A percentile compares a stretch with the other conserved stretches of the same genome.
These are phyloP conservation scores for Chymomyza costata DNA, from an alignment of 1,140 invertebrate genomes.

Conservation along the genomic window DNA sequence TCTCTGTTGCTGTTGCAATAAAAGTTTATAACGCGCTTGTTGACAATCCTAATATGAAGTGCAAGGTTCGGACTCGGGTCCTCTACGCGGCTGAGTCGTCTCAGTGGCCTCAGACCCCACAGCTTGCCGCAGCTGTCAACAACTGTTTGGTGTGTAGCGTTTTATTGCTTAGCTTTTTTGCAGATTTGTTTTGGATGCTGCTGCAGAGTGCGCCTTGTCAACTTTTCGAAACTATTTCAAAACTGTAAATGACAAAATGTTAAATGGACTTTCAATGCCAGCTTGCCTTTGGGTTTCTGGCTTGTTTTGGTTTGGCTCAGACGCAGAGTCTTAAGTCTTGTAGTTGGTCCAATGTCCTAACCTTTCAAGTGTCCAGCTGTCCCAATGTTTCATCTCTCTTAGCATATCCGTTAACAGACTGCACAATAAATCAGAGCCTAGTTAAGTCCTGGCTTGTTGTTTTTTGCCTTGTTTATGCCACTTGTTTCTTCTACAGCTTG, in stretches of 20 bases:
- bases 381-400: constrained; percentile 22
- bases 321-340: not conserved
- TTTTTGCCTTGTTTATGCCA: constrained; percentile 71
- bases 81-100: too few relatives aligned
- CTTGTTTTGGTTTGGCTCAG: constrained; percentile 11
- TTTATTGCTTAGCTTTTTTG: constrained; percentile 50
- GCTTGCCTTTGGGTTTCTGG: constrained; percentile 7
- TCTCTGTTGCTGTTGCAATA: constrained; percentile 50
- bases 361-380: constrained; percentile 5
- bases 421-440: constrained; percentile 68
- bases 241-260: constrained; percentile 75
- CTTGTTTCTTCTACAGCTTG: too few relatives aligned
- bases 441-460: constrained; percentile 44
- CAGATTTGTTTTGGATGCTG: constrained; percentile 50
- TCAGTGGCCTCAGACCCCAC: not conserved
- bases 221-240: constrained; percentile 74
- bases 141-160: constrained; percentile 55
- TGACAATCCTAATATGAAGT: constrained; percentile 64
- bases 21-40: constrained; percentile 70
- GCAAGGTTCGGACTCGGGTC: constrained; percentile 17
- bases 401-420: constrained; percentile 60
- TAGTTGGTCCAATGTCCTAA: not conserved
- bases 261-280: constrained; percentile 74
- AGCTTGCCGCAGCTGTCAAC: constrained; percentile 43
- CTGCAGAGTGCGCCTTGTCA: constrained; percentile 44